Conservation (phyloP, 53 echinoderm and acorn worm genomes). For the Holothuria leucospilota region DNA sequence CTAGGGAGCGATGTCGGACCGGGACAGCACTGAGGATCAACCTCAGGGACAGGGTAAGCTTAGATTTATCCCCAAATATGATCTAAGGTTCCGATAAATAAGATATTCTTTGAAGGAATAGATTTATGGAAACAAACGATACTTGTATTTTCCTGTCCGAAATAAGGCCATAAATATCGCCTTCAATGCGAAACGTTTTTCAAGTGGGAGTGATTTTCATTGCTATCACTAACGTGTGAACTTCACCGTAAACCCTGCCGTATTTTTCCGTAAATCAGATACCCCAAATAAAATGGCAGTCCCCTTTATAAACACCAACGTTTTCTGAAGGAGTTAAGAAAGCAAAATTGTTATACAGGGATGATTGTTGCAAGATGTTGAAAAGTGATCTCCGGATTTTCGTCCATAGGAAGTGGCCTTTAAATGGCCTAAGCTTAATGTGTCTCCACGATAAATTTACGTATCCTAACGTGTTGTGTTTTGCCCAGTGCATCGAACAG, state of each 20-base stretch:
- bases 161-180: too few species aligned
- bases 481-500: background rate
- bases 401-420: background rate
- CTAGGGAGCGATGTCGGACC: conserved; percentile 94
- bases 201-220: too few species aligned
- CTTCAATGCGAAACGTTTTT: too few species aligned
- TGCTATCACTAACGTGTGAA: too few species aligned
- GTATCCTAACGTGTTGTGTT: conserved; percentile 34
- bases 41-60: conserved; percentile 97
- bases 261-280: too few species aligned
- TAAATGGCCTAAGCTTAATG: conserved; percentile 24
- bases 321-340: too few species aligned
- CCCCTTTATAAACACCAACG: too few species aligned
- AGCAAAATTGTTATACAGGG: too few species aligned
- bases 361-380: background rate
- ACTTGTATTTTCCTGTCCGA: too few species aligned
- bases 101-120: background rate
- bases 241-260: too few species aligned
- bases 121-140: too few species aligned
- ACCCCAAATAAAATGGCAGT: too few species aligned
- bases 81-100: background rate
- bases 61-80: conserved; percentile 38
- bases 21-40: conserved; percentile 98
- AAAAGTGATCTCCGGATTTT: conserved; percentile 18
- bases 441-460: background rate